These are phyloP conservation scores for Platyrinchus mystaceus DNA, from an alignment of 2,797 vertebrate genomes.

Conservation along the genomic window DNA sequence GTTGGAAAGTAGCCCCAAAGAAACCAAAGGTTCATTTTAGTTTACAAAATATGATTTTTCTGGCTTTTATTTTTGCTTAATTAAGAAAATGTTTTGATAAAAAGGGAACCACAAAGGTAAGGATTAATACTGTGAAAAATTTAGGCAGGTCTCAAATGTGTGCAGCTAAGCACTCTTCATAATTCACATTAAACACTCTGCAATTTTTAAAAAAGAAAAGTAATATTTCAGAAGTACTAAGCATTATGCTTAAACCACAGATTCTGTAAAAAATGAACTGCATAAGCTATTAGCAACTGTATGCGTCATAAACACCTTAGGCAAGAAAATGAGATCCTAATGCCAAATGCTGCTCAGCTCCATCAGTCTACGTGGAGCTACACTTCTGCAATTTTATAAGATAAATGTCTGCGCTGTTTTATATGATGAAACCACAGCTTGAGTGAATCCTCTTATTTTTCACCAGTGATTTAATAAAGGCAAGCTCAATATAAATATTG, in stretches of 20 bases:
- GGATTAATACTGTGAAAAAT: constrained; percentile 1
- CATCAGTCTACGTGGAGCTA: constrained; percentile 70
- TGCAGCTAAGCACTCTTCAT: constrained; percentile 44
- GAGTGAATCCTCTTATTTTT: constrained; percentile 76
- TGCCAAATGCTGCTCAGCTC: constrained; percentile 67
- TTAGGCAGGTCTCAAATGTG: constrained; percentile 20
- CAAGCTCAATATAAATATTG: constrained; percentile 79
- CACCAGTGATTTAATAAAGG: constrained; percentile 79
- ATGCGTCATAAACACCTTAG: constrained; percentile 77
- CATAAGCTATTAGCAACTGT: constrained; percentile 73
- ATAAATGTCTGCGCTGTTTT: constrained; percentile 76
- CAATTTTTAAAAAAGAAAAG: constrained; percentile 68
- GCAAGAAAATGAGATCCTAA: constrained; percentile 73
- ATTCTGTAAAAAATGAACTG: constrained; percentile 78
- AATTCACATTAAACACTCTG: constrained; percentile 55
- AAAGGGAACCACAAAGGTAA: constrained; percentile 19
- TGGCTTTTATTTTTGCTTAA: constrained; percentile 47
- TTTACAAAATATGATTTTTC: constrained; percentile 7
- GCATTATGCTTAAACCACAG: constrained; percentile 77
- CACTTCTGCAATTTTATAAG: constrained; percentile 75
- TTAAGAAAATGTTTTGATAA: constrained; percentile 52
- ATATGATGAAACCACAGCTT: constrained; percentile 77
- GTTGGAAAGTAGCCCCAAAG: background rate
- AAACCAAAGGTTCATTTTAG: background rate
- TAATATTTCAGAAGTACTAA: constrained; percentile 70